Evolutionary conservation across 1,140 invertebrate genomes (phyloP).

Genomic region (Drosophila sp.): DNA sequence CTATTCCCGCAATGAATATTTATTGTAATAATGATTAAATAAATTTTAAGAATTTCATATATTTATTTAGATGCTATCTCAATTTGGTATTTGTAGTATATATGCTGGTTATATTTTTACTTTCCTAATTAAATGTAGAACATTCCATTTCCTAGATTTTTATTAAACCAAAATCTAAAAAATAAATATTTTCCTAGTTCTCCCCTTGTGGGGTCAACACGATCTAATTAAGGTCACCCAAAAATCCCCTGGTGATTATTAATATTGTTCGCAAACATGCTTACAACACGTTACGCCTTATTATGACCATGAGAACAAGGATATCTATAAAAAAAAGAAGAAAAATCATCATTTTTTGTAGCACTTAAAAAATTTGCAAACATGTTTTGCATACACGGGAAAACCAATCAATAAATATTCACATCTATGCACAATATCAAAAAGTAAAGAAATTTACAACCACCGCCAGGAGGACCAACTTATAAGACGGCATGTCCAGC

Average conservation of each 20-base stretch:
- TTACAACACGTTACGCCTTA: slow-evolving; percentile 66
- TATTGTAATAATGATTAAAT: no score
- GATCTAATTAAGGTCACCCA: slow-evolving; percentile 59
- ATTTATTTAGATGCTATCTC: no score
- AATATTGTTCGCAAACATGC: slow-evolving; percentile 23
- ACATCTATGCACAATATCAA: slow-evolving; percentile 39
- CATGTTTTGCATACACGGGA: slow-evolving; percentile 72
- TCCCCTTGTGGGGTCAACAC: slow-evolving; percentile 49
- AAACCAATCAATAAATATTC: slow-evolving; percentile 74
- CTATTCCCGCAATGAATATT: no score
- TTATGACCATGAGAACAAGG: slow-evolving; percentile 69
- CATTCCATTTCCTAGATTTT: not conserved
- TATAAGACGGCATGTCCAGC: slow-evolving; percentile 47
- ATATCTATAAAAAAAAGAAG: slow-evolving; percentile 48
- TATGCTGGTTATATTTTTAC: no score
- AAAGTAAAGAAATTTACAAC: slow-evolving; percentile 43
- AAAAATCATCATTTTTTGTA: slow-evolving; percentile 11
- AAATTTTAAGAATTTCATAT: no score
- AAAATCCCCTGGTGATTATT: slow-evolving; percentile 19
- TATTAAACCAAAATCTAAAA: not conserved
- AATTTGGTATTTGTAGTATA: no score
- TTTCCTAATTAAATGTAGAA: no score
- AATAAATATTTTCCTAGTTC: not conserved
- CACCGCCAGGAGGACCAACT: slow-evolving; percentile 25
- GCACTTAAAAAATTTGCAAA: slow-evolving; percentile 78